Base-by-base conservation (phyloP, 2,797 vertebrate species). In the Acanthornis magna region DNA sequence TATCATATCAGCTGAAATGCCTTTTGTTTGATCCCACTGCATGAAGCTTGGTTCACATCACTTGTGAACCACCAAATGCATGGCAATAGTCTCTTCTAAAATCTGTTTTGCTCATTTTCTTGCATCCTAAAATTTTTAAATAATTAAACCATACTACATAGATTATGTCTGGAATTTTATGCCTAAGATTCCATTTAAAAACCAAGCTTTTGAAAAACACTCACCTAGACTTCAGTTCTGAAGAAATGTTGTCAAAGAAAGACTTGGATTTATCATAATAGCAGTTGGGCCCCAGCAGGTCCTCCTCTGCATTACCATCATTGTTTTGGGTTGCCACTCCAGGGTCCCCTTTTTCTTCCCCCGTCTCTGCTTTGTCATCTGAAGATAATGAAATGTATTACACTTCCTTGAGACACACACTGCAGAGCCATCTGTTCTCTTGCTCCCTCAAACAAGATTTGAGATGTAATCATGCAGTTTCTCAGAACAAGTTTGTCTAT, bases 211-310 rank as follows among this genome's bases (percentile, higher is more conserved):
- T 23, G 7, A 17, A 42, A 47, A 73, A 45, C 3, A 63, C 71
- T 95, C 95, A 99, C 99, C 99, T 99, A 61, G 98, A 98, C 72
- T 98, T 99, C 79, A 98, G 98, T 74, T 99, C 99, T 63, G 99
- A 99, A 2, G 99, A 99, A 95, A 99, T 98, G 95, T 99, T 99
- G 96, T 99, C 99, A 78, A 99, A 99, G 97, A 99, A 99, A 16
- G 98, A 99, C 96, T 99, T 99, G 71, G 99, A 98, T 95, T 98
- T 99, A 97, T 99, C 98, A 11, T 99, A 99, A 93, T 99, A 99
- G 96, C 98, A 99, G 89, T 99, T 99, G 30, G 99, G 98, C 34
- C 98, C 99, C 65, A 98, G 97, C 8, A 95, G 97, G 65, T 98
- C 97, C 48, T 98, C 98, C 48, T 98, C 98, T 30, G 96, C 80